Evolutionary conservation across 1,140 invertebrate species (phyloP), one percentile per base, ranked within the genome.

Genomic region (Chlorops oryzae): DNA sequence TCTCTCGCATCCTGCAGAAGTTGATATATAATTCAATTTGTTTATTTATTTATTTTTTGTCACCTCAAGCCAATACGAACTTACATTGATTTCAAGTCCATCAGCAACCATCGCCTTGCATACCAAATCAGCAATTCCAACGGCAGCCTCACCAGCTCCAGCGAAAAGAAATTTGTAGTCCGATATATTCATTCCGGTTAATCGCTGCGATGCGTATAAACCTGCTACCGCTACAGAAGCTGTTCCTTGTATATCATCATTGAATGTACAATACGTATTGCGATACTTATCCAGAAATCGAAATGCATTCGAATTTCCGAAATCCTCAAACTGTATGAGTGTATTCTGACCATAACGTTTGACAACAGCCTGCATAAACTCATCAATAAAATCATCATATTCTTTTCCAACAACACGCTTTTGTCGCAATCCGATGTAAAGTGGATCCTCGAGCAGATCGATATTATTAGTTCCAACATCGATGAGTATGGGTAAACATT

Each of bases 241-340:
- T 0, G 94, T 97, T 20, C 94, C 93, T 75, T 97, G 93, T 67
- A 97, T 96, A 65, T 98, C 94, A 68, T 98, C 94, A 65, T 98
- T 98, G 65, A 98, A 98, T 5, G 91, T 96, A 63, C 92, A 96
- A 62, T 94, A 96, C 37, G 80, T 77, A 51, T 87, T 75, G 46
- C 87, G 77, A 70, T 96, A 97, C 69, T 89, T 93, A 51, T 92
- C 84, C 45, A 97, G 69, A 56, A 97, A 84, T 45, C 88, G 79
- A 76, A 92, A 94, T 37, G 94, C 94, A 76, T 97, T 98, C 56
- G 84, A 80, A 63, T 94, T 90, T 23, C 88, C 94, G 73, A 98
- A 98, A 74, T 98, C 95, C 80, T 98, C 94, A 75, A 98, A 97
- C 82, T 91, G 89, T 58, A 93, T 87, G 2, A 92, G 75, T 2